These are phyloP conservation scores for Orchesella cincta DNA, from an alignment of 1,140 invertebrate genomes.

Conservation along the genomic window DNA sequence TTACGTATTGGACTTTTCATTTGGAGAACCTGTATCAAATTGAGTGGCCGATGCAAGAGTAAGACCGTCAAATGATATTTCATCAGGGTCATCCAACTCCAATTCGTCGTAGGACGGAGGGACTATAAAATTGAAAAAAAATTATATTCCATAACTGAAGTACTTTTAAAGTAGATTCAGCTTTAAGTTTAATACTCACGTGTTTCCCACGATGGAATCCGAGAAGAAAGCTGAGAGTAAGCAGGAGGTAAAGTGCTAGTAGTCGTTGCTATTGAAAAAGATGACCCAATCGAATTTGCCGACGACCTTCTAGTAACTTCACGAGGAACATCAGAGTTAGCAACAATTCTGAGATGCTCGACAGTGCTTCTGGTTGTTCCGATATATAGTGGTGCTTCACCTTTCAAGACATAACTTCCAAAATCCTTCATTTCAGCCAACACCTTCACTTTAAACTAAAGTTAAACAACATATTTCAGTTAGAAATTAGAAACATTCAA, in stretches of 20 bases:
- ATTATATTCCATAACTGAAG: no score
- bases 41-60: no score
- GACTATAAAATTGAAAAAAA: neutral
- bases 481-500: no score
- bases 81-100: neutral
- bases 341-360: neutral
- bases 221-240: slow-evolving; percentile 10
- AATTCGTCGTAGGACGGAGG: neutral
- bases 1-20: no score
- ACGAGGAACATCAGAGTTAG: neutral
- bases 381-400: neutral
- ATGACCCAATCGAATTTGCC: neutral
- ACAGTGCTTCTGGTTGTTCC: slow-evolving; percentile 22
- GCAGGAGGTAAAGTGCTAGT: slow-evolving; percentile 1
- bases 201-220: neutral
- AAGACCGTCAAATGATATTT: no score
- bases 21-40: no score
- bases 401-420: no score
- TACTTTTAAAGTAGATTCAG: neutral
- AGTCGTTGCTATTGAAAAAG: neutral
- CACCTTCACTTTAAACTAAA: slow-evolving; percentile 24
- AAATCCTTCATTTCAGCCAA: neutral
- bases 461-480: no score
- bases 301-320: neutral
- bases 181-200: no score